A percentile compares a stretch with the other conserved stretches of the same genome.
These are phyloP conservation scores for Otolemur garnettii DNA, from an alignment of 2,113 vertebrate species.

Conservation along the genomic window DNA sequence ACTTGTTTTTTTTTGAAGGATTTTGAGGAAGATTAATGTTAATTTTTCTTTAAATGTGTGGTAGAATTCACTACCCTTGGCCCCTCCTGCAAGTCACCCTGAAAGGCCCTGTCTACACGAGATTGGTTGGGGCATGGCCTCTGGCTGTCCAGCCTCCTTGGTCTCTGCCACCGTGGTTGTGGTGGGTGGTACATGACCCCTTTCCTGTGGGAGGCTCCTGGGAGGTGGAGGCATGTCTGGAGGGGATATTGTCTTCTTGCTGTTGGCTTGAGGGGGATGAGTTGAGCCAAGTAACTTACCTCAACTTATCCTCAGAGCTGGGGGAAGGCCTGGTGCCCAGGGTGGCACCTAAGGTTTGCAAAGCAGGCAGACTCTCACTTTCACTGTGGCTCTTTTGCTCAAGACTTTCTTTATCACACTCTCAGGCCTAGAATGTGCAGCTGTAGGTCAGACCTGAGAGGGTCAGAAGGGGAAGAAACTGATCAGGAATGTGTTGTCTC, in stretches of 20 bases:
- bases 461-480: neutral
- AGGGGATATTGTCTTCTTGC: neutral
- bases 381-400: neutral
- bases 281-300: neutral
- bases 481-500: conserved; percentile 64
- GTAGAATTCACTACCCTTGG: neutral
- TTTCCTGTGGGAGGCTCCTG: neutral
- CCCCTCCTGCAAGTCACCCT: neutral
- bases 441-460: neutral
- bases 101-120: neutral
- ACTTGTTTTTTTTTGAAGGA: neutral
- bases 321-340: neutral
- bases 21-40: neutral
- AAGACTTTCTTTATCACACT: neutral
- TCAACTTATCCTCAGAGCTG: neutral
- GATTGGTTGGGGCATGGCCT: neutral
- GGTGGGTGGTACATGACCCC: neutral
- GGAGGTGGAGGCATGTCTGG: neutral
- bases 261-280: neutral
- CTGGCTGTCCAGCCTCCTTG: neutral
- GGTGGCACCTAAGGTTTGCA: neutral
- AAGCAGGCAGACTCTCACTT: neutral
- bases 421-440: neutral
- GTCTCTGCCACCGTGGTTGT: neutral
- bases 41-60: neutral